Base-by-base conservation (phyloP, 2,113 vertebrate genomes). In the Myrmecobius fasciatus region DNA sequence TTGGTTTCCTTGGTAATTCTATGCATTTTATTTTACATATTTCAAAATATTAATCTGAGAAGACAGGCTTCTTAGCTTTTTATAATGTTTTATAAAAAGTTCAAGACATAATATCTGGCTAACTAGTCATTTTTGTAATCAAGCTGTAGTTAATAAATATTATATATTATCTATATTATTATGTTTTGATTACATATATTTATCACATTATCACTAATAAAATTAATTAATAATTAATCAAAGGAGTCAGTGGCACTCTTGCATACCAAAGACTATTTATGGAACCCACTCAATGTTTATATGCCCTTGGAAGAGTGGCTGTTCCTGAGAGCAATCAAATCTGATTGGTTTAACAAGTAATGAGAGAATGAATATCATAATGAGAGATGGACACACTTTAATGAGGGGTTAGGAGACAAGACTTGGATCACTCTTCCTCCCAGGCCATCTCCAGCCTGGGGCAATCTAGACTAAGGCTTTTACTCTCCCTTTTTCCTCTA, bases 21-120 rank as follows among this genome's bases (percentile, higher is more conserved):
- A 60, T 67, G 31, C 36, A n/a, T 67, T 67, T 67, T 67, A 67
- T n/a, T 75, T 75, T 75, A 75, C 22, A 25, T 36, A n/a, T 75
- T 75, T n/a, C 67, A 75, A 75, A 75, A 75, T 11, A 67, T 67
- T 67, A 67, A 14, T n/a, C 60, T n/a, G 36, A 75, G 36, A 75
- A 75, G 60, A 75, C 60, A 75, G 60, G 31, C 4, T 67, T 67
- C 56, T 14, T 17, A 67, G 28, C 53, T n/a, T 95, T 94, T 94
- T 91, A 43, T 94, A 94, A 93, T 94, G 49, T 95, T 49, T 49
- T 49, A 49, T 89, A 96, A 36, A 91, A 95, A 96, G 51, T 92
- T 5, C 46, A 67, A 17, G 22, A 83, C 46, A 53, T 75, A 49
- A 95, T 53, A 94, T 60, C 60, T 94, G 28, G 12, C 28, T 67